Evolutionary conservation across 1,140 invertebrate species (phyloP).

Genomic region (Drosophila arawakana): DNA sequence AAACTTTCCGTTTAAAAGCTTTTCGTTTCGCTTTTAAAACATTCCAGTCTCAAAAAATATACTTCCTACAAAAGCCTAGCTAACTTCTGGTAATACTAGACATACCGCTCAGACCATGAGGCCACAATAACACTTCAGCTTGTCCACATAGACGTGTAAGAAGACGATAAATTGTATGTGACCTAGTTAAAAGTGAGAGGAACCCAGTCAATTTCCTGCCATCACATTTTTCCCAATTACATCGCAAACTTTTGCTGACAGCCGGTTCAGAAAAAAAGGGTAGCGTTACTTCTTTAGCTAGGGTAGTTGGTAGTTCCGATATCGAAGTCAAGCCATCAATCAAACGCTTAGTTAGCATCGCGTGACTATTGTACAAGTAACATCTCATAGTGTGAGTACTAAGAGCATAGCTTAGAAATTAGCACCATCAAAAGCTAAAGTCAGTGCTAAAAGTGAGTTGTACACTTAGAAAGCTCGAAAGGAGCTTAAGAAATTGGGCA

Average conservation of each 20-base stretch:
- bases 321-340: conserved; percentile 57
- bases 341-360: conserved; percentile 74
- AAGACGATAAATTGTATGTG: conserved; percentile 13
- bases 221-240: conserved; percentile 66
- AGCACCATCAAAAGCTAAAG: conserved; percentile 17
- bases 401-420: conserved; percentile 36
- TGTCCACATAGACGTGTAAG: conserved; percentile 15
- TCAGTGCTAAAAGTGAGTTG: conserved; percentile 5
- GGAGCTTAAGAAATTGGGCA: conserved; percentile 3
- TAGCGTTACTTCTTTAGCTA: conserved; percentile 12
- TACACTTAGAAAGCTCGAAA: conserved; percentile 4
- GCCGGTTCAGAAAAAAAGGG: conserved; percentile 17
- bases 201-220: conserved; percentile 54
- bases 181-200: conserved; percentile 20
- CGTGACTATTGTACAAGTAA: conserved; percentile 52
- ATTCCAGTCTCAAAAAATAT: not conserved
- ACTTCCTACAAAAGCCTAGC: not conserved
- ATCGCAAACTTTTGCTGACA: conserved; percentile 68
- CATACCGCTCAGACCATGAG: conserved; percentile 30
- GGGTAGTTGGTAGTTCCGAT: conserved; percentile 20
- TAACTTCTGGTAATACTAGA: not conserved
- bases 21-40: not conserved
- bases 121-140: conserved; percentile 35
- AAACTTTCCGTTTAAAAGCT: no score
- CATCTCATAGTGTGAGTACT: not conserved